phyloP scores from a whole-genome alignment of 1,140 invertebrate species.

The Diplogasteroides magnus region DNA sequence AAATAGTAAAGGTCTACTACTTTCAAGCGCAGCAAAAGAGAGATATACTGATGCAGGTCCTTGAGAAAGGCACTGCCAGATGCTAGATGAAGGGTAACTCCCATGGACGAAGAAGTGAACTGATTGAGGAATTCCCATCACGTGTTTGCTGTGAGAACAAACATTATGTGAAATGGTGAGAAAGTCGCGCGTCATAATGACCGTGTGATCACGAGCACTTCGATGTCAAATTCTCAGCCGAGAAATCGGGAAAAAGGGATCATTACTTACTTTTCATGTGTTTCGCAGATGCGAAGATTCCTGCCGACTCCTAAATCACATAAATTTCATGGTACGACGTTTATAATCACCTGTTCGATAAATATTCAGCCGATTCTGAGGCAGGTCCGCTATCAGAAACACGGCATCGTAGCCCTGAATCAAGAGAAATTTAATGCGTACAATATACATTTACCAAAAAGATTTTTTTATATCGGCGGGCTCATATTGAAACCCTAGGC shows the following conservation, averaged over 20 bases:
- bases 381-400: constrained; percentile 34
- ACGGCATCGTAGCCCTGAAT: constrained; percentile 23
- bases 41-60: too few species aligned
- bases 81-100: too few species aligned
- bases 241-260: not conserved
- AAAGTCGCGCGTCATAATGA: not conserved
- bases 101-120: too few species aligned
- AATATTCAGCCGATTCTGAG: constrained; percentile 28
- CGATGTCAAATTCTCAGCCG: not conserved
- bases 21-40: too few species aligned
- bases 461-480: not conserved
- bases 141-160: too few species aligned
- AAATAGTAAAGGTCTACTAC: too few species aligned
- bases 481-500: not conserved
- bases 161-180: too few species aligned
- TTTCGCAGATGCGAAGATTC: constrained; percentile 21
- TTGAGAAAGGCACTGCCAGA: too few species aligned
- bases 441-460: constrained; percentile 3
- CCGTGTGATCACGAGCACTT: not conserved
- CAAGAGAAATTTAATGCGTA: too few species aligned
- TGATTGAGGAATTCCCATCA: too few species aligned
- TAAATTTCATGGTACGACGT: too few species aligned
- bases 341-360: too few species aligned
- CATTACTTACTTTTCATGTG: constrained; percentile 12
- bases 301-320: constrained; percentile 23